These are phyloP conservation scores for Malaclemys terrapin DNA, from an alignment of 2,113 vertebrate genomes.

Conservation along the genomic window DNA sequence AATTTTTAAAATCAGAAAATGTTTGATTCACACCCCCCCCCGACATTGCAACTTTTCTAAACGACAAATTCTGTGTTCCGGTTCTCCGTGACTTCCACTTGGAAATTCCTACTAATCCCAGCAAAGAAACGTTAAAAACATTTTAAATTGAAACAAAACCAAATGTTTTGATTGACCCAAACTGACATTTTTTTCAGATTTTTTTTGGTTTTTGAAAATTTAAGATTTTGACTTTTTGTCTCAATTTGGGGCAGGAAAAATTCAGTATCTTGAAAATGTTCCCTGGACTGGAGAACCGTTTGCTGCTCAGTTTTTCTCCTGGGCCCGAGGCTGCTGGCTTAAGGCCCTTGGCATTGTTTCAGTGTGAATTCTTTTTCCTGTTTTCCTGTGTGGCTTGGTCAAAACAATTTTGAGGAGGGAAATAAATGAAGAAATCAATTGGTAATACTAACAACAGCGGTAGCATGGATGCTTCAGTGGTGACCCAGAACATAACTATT, in stretches of 20 bases:
- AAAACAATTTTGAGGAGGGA: not conserved
- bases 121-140: no score
- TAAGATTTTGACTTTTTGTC: no score
- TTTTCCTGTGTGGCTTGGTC: not conserved
- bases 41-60: no score
- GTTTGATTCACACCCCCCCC: not conserved
- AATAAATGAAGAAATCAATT: not conserved
- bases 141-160: not conserved
- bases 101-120: not conserved
- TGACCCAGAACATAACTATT: not conserved
- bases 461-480: not conserved
- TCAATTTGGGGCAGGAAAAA: not conserved
- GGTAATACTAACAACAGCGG: not conserved
- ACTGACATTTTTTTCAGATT: not conserved
- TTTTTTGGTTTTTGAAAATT: not conserved
- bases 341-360: not conserved
- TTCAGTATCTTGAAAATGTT: no score
- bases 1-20: not conserved
- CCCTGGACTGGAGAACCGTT: not conserved
- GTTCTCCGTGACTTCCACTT: not conserved
- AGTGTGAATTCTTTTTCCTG: not conserved
- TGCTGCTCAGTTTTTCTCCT: not conserved
- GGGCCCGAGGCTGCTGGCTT: no score
- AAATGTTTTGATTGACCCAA: not conserved
- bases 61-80: no score